phyloP scores from a whole-genome alignment of 2,888 invertebrate species.

The Xanthorhoe designata region DNA sequence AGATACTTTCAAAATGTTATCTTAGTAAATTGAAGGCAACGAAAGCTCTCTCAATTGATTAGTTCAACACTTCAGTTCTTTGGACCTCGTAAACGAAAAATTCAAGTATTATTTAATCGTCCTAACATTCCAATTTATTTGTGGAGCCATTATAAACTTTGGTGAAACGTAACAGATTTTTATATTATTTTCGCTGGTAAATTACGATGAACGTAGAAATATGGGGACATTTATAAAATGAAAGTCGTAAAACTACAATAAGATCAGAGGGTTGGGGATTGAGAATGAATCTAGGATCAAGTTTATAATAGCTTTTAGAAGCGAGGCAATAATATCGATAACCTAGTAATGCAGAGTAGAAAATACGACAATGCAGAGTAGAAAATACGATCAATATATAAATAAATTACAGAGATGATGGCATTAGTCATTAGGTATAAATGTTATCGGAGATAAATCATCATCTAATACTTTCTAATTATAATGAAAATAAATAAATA shows the following conservation, averaged over 20 bases:
- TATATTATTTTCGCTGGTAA: neutral
- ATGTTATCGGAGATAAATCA: too few relatives aligned
- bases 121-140: constrained; percentile 5
- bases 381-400: too few relatives aligned
- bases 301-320: constrained; percentile 1
- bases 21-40: neutral
- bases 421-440: too few relatives aligned
- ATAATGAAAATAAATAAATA: too few relatives aligned
- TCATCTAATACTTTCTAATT: too few relatives aligned
- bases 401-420: too few relatives aligned
- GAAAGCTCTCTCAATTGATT: constrained; percentile 6
- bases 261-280: neutral
- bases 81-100: neutral
- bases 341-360: neutral
- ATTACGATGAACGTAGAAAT: neutral
- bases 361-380: neutral
- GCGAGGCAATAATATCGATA: neutral
- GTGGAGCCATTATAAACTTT: neutral
- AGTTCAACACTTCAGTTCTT: constrained; percentile 6
- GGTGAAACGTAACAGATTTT: neutral
- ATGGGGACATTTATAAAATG: neutral
- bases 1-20: neutral
- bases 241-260: neutral
- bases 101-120: constrained; percentile 11
- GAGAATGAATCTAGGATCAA: neutral